Conservation (phyloP, 2,797 vertebrate genomes). For the Acanthornis magna region DNA sequence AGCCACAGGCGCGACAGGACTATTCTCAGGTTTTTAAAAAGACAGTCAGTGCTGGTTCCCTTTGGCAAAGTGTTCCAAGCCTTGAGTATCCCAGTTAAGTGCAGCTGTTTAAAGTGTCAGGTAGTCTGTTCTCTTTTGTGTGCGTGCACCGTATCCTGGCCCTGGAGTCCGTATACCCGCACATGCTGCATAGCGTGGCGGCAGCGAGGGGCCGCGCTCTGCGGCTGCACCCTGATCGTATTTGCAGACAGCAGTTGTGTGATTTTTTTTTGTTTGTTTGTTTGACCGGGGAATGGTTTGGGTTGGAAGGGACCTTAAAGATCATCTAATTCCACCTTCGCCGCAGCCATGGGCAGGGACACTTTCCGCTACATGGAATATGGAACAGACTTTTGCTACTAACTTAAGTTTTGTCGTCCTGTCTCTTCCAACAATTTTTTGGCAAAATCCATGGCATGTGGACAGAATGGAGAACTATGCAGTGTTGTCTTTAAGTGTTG, state of each 20-base stretch:
- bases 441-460: slow-evolving; percentile 77
- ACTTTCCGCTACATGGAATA: background rate
- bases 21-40: rapidly evolving
- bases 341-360: background rate
- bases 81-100: rapidly evolving
- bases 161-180: rapidly evolving
- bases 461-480: slow-evolving; percentile 80
- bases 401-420: slow-evolving; percentile 71
- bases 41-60: rapidly evolving
- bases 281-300: background rate
- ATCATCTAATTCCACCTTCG: no score
- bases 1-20: background rate
- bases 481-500: slow-evolving; percentile 76
- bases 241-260: rapidly evolving
- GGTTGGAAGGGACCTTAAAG: no score
- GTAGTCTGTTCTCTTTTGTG: rapidly evolving
- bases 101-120: rapidly evolving
- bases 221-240: rapidly evolving
- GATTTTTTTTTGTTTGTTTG: no score
- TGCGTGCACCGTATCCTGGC: rapidly evolving
- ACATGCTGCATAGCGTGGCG: rapidly evolving
- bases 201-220: background rate
- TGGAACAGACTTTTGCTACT: background rate
- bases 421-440: slow-evolving; percentile 66
- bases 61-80: rapidly evolving